phyloP scores from a whole-genome alignment of 2,888 invertebrate species.

The Lasioglossum lativentre region DNA sequence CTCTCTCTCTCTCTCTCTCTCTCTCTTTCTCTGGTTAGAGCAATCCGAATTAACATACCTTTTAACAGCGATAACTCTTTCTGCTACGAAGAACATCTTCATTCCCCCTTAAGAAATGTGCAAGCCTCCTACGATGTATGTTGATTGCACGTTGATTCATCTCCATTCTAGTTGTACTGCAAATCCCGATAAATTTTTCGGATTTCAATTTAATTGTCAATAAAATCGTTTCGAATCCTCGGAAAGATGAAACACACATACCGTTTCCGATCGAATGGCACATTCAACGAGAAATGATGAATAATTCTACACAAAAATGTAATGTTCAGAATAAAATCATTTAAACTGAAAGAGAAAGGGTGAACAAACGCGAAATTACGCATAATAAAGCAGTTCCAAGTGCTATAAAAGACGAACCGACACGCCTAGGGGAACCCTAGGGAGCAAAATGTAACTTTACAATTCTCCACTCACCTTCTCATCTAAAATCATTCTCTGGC shows the following conservation, averaged over 20 bases:
- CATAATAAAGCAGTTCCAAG: background rate
- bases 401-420: background rate
- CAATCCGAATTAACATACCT: background rate
- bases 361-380: background rate
- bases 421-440: background rate
- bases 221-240: too few relatives aligned
- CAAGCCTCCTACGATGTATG: background rate
- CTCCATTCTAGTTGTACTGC: too few relatives aligned
- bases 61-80: background rate
- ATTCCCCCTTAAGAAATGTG: background rate
- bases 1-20: background rate
- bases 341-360: background rate
- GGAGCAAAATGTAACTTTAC: background rate
- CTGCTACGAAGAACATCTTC: background rate
- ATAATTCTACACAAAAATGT: background rate
- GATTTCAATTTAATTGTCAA: too few relatives aligned
- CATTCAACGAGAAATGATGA: background rate
- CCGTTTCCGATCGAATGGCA: background rate
- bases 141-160: background rate
- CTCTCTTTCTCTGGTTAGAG: background rate
- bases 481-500: background rate
- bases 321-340: background rate
- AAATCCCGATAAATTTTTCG: too few relatives aligned
- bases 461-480: background rate
- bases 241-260: too few relatives aligned